These are phyloP conservation scores for Temnothorax nylanderi DNA, from an alignment of 1,140 invertebrate species.

Conservation along the genomic window DNA sequence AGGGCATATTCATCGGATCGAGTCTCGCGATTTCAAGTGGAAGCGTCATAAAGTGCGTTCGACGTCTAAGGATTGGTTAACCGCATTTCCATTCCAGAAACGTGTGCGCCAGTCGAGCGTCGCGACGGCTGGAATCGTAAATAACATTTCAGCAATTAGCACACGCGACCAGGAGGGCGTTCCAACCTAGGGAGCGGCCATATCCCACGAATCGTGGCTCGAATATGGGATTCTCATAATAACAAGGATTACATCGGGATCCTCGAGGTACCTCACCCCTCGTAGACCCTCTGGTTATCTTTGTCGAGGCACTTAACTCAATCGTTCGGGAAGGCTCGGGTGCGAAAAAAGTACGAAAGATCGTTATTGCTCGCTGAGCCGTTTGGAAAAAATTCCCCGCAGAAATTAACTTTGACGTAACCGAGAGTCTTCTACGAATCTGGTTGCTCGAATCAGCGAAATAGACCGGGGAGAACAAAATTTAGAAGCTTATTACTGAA, in stretches of 20 bases:
- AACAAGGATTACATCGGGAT: conserved; percentile 66
- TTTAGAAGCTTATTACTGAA: background rate
- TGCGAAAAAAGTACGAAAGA: background rate
- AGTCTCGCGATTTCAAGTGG: conserved; percentile 47
- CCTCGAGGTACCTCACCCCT: background rate
- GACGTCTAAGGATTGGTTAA: conserved; percentile 62
- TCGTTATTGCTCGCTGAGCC: background rate
- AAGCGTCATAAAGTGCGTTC: conserved; percentile 67
- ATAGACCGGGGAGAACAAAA: background rate
- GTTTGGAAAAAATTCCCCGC: background rate
- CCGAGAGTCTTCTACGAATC: background rate
- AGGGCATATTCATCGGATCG: conserved; percentile 47
- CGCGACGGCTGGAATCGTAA: conserved; percentile 73
- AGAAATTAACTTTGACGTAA: conserved; percentile 20
- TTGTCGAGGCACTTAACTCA: conserved; percentile 25
- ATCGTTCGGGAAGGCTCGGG: background rate
- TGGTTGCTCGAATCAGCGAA: background rate
- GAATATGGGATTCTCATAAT: conserved; percentile 75
- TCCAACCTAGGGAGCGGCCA: conserved; percentile 33
- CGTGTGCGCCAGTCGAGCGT: conserved; percentile 61
- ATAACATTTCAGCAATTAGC: conserved; percentile 78
- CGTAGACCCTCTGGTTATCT: conserved; percentile 16
- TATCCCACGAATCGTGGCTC: conserved; percentile 56
- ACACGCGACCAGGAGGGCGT: conserved; percentile 52
- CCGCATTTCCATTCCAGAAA: conserved; percentile 74